These are phyloP conservation scores for Latrodectus elegans DNA, from an alignment of 2,888 invertebrate species.

Conservation along the genomic window DNA sequence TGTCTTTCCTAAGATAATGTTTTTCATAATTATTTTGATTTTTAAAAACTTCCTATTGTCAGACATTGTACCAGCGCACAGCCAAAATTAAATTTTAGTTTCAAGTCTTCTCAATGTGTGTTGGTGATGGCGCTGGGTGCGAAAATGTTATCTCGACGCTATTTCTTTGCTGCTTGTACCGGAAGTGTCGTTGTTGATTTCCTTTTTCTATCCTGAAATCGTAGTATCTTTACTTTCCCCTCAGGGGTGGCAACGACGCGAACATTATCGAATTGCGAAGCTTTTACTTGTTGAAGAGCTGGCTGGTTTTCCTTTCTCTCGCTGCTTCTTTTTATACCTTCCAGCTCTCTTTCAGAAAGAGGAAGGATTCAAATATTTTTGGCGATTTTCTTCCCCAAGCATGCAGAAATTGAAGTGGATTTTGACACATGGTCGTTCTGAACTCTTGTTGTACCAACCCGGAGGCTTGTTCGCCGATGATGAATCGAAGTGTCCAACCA, in stretches of 20 bases:
- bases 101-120: too few species aligned
- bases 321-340: background rate
- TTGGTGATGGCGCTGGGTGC: too few species aligned
- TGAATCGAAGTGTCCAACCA: background rate
- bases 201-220: background rate
- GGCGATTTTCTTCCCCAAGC: background rate
- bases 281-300: background rate
- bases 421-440: conserved; percentile 1
- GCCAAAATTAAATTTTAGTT: too few species aligned
- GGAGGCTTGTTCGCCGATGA: background rate
- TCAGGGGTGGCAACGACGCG: background rate
- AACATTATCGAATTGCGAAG: background rate
- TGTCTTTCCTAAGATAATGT: too few species aligned
- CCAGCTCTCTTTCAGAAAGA: background rate
- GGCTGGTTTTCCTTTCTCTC: background rate
- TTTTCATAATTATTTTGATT: too few species aligned
- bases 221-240: background rate
- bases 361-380: background rate
- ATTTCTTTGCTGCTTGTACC: background rate
- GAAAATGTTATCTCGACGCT: too few species aligned
- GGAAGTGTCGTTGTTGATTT: background rate
- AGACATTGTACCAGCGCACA: too few species aligned
- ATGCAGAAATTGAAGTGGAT: background rate
- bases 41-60: too few species aligned
- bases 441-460: background rate